These are phyloP conservation scores for Pristionchus maxplancki DNA, from an alignment of 2,888 invertebrate species.

Conservation along the genomic window DNA sequence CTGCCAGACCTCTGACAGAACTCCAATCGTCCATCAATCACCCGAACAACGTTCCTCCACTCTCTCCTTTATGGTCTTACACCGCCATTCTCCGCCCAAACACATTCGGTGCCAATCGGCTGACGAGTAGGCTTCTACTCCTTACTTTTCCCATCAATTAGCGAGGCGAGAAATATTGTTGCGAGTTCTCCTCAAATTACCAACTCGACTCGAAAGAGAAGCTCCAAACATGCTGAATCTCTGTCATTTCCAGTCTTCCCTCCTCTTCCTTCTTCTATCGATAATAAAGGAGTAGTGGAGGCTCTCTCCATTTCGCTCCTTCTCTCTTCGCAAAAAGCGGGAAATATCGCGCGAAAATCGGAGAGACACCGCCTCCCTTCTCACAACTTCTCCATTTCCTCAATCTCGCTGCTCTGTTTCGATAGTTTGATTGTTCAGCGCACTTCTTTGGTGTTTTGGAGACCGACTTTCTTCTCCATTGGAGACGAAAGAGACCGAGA, in stretches of 20 bases:
- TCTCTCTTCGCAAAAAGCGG: not conserved
- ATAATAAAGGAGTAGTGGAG: not conserved
- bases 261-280: constrained; percentile 7
- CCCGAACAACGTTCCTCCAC: not conserved
- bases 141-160: not conserved
- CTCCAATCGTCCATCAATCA: not conserved
- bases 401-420: not conserved
- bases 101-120: not conserved
- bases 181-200: not conserved
- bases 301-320: not conserved
- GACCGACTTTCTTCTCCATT: not conserved
- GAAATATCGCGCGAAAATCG: not conserved
- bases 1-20: not conserved
- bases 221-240: constrained; percentile 32
- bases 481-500: not conserved
- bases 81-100: constrained; percentile 4
- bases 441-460: not conserved
- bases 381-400: constrained; percentile 20
- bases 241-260: constrained; percentile 32
- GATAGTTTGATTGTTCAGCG: constrained; percentile 14
- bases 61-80: not conserved
- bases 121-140: not conserved
- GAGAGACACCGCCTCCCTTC: not conserved
- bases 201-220: not conserved
- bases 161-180: not conserved